Base-by-base conservation (phyloP, 2,113 vertebrate species). In the Canis aureus region DNA sequence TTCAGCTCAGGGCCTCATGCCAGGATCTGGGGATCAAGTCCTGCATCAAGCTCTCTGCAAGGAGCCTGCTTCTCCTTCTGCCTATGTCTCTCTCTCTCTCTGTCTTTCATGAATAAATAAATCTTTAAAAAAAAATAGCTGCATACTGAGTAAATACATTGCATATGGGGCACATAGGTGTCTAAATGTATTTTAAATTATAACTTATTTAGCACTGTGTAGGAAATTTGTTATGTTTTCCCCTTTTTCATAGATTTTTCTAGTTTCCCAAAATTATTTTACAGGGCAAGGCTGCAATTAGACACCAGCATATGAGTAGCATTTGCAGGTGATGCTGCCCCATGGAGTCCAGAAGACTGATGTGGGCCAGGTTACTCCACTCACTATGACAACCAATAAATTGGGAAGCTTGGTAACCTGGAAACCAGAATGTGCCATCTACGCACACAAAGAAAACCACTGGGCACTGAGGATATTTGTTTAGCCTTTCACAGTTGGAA, bases 391-490 rank as follows among this genome's bases (percentile, higher is more conserved):
- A 90, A 78, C 53, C 32, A 35, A 3, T 76, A 16, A 66, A 49
- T 71, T 85, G n/a, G 51, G 73, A 20, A 84, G 20, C 4, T 6
- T 90, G 64, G 80, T 96, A 81, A 92, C 95, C 64, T 95, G 76
- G 96, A 81, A 57, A 96, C 86, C 67, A 55, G 38, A 78, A 82
- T 23, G n/a, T 9, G 19, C 57, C 38, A 60, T 19, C 91, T 67
- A 5, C 11, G 67, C 49, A 64, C 69, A 96, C 82, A 87, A 20
- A 73, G 51, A 76, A 27, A 55, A 49, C 12, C 94, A 15, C 57
- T 73, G 55, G 6, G 51, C 69, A 20, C 92, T 19, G 84, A 96
- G 97, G 76, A 93, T 97, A 73, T 51, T 95, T 97, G 89, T 16
- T 94, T 96, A 35, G 35, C 87, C 81, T 19, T 69, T 82, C 67